These are phyloP conservation scores for Thaumatotibia leucotreta DNA, from an alignment of 1,140 invertebrate species.

Conservation along the genomic window DNA sequence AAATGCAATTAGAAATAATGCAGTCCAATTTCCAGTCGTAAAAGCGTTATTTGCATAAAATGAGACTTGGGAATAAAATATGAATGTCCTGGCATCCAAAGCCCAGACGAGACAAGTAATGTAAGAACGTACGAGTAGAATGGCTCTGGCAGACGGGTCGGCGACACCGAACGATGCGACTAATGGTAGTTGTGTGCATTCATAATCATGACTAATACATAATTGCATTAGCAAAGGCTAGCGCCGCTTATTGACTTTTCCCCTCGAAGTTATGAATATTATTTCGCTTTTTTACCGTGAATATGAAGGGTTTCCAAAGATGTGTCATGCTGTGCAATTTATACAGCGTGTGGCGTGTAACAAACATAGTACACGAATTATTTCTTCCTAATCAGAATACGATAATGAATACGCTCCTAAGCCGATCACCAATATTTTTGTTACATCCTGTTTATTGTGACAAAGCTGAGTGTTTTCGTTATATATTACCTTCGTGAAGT, in stretches of 20 bases:
- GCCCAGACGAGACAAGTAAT: not conserved
- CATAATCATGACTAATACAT: not conserved
- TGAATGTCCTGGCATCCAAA: not conserved
- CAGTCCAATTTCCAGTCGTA: not conserved
- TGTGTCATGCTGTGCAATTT: too few relatives aligned
- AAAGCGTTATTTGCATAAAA: not conserved
- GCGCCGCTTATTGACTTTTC: not conserved
- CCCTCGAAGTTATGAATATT: not conserved
- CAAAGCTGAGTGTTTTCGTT: too few relatives aligned
- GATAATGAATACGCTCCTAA: too few relatives aligned
- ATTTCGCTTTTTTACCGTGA: too few relatives aligned
- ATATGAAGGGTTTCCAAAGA: too few relatives aligned
- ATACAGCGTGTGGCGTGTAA: too few relatives aligned
- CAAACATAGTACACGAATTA: too few relatives aligned
- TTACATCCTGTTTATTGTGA: too few relatives aligned
- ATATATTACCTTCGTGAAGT: too few relatives aligned
- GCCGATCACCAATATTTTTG: too few relatives aligned
- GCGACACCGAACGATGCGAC: not conserved
- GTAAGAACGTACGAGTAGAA: not conserved
- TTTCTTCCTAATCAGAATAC: too few relatives aligned
- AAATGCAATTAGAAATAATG: slow-evolving; percentile 5
- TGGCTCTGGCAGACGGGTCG: not conserved
- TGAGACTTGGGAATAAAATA: not conserved
- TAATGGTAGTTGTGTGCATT: not conserved
- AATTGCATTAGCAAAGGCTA: not conserved